Evolutionary conservation across 2,113 vertebrate species (phyloP).

Genomic region (Ardeotis arabs): DNA sequence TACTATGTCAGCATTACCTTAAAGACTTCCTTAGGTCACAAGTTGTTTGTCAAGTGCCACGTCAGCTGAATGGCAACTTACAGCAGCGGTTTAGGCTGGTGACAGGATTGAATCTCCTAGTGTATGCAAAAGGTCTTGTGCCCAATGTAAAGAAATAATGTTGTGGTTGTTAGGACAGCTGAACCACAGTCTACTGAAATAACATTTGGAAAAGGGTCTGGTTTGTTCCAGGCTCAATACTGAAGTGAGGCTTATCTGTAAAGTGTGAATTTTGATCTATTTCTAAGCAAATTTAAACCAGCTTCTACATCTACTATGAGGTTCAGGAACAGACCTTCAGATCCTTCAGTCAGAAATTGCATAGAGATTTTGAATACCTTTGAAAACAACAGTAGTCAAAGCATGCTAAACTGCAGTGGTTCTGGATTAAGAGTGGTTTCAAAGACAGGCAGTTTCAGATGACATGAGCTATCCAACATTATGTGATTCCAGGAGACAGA

Average conservation of each 20-base stretch:
- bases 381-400: not conserved
- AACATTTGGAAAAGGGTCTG: not conserved
- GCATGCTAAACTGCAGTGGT: not conserved
- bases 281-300: not conserved
- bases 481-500: not conserved
- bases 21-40: not conserved
- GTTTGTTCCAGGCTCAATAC: not conserved
- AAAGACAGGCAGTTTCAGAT: not conserved
- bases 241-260: not conserved
- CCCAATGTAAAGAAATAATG: not conserved
- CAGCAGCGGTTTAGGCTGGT: not conserved
- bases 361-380: not conserved
- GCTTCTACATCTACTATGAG: not conserved
- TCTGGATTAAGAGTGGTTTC: not conserved
- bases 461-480: not conserved
- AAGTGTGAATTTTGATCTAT: not conserved
- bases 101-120: not conserved
- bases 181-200: not conserved
- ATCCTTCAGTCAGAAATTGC: not conserved
- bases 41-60: not conserved
- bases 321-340: not conserved
- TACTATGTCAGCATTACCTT: not conserved
- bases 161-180: not conserved
- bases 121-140: not conserved
- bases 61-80: not conserved